Conservation (phyloP, 2,113 vertebrate species). For the human region GRCh38 chr21:40376501-40377000, state of each 20-base stretch:
- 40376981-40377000: not conserved
- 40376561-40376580: too few relatives aligned
- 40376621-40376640: too few relatives aligned
- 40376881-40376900: not conserved
- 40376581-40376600: too few relatives aligned
- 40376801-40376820: not conserved
- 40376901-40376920: not conserved
- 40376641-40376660: too few relatives aligned
- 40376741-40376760: not conserved
- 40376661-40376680: too few relatives aligned
- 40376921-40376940: not conserved
- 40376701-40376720: too few relatives aligned
- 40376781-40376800: not conserved
- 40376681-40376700: too few relatives aligned
- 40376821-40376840: not conserved
- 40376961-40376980: not conserved
- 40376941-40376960: not conserved
- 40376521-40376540: too few relatives aligned
- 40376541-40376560: too few relatives aligned
- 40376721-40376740: too few relatives aligned
- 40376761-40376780: not conserved
- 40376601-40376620: too few relatives aligned
- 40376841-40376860: not conserved
- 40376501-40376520: too few relatives aligned
- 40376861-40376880: not conserved